Evolutionary conservation across 2,113 vertebrate genomes (phyloP).

Genomic region (Sinocyclocheilus maitianheensis): DNA sequence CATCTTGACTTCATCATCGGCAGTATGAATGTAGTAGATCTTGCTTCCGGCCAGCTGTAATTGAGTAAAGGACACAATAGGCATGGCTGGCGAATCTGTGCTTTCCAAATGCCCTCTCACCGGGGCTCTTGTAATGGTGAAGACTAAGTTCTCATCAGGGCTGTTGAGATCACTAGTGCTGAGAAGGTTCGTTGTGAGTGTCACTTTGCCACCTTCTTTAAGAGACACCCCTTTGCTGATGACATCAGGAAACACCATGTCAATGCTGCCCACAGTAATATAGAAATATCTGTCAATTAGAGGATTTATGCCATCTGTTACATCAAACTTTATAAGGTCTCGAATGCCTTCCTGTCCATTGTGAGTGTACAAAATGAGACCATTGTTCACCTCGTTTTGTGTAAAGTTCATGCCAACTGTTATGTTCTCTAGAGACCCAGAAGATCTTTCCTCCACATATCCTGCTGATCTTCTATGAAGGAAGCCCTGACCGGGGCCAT

Average conservation of each 20-base stretch:
- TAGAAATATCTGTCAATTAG: conserved; percentile 96
- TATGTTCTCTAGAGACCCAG: conserved; percentile 81
- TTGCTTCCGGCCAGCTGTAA: conserved; percentile 93
- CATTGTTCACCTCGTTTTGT: conserved; percentile 86
- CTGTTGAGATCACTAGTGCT: conserved; percentile 94
- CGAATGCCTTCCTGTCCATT: conserved; percentile 85
- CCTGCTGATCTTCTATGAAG: conserved; percentile 76
- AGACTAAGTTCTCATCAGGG: conserved; percentile 90
- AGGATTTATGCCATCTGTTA: conserved; percentile 89
- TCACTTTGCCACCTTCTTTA: conserved; percentile 90
- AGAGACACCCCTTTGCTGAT: conserved; percentile 93
- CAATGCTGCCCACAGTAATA: conserved; percentile 84
- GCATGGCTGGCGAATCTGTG: conserved; percentile 83
- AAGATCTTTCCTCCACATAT: conserved; percentile 22
- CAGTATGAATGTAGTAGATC: conserved; percentile 92
- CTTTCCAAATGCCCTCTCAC: conserved; percentile 90
- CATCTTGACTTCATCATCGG: conserved; percentile 93
- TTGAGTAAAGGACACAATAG: conserved; percentile 88
- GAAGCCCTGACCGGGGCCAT: conserved; percentile 84
- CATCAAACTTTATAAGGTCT: conserved; percentile 93
- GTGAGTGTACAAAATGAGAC: conserved; percentile 83
- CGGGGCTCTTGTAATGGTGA: conserved; percentile 88
- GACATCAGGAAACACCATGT: conserved; percentile 91
- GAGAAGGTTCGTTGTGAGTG: conserved; percentile 89
- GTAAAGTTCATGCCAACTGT: conserved; percentile 93